Percentiles rank a stretch among this genome's conserved stretches.
These are phyloP conservation scores for Oryzias melastigma DNA, from an alignment of 2,113 vertebrate genomes.

Conservation along the genomic window DNA sequence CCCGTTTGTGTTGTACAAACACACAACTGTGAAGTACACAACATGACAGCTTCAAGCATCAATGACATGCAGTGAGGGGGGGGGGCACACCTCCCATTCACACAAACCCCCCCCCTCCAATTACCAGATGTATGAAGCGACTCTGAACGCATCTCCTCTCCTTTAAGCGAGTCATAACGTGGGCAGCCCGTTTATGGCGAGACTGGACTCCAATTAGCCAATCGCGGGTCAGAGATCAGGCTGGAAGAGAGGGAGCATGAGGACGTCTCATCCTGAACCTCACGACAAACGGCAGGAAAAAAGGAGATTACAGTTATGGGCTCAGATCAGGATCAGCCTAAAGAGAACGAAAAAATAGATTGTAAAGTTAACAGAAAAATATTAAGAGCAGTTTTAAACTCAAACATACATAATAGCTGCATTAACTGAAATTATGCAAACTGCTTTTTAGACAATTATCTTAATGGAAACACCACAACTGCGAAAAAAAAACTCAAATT, in stretches of 20 bases:
- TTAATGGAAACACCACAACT: too few relatives aligned
- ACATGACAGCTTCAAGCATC: conserved; percentile 70
- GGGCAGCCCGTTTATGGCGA: conserved; percentile 23
- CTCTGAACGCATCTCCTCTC: conserved; percentile 63
- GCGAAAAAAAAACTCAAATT: too few relatives aligned
- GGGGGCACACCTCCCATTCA: conserved; percentile 36
- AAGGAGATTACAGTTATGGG: too few relatives aligned
- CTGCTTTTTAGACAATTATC: too few relatives aligned
- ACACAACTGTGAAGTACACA: conserved; percentile 31
- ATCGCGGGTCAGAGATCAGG: conserved; percentile 24
- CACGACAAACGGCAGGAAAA: too few relatives aligned
- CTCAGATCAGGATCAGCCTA: too few relatives aligned
- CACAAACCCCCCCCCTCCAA: conserved; percentile 50
- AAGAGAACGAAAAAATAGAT: too few relatives aligned
- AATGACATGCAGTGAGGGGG: conserved; percentile 70
- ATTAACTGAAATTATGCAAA: too few relatives aligned
- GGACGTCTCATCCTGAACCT: too few relatives aligned
- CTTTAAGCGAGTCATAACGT: conserved; percentile 51
- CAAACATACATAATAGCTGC: too few relatives aligned
- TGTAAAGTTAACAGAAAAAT: conserved; percentile 1
- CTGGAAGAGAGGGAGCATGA: too few relatives aligned
- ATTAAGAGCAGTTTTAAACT: too few relatives aligned
- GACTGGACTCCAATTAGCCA: conserved; percentile 34
- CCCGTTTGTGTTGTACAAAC: conserved; percentile 19
- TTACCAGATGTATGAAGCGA: conserved; percentile 69